phyloP scores from a whole-genome alignment of 1,140 invertebrate species.

The Vollenhovia emeryi region DNA sequence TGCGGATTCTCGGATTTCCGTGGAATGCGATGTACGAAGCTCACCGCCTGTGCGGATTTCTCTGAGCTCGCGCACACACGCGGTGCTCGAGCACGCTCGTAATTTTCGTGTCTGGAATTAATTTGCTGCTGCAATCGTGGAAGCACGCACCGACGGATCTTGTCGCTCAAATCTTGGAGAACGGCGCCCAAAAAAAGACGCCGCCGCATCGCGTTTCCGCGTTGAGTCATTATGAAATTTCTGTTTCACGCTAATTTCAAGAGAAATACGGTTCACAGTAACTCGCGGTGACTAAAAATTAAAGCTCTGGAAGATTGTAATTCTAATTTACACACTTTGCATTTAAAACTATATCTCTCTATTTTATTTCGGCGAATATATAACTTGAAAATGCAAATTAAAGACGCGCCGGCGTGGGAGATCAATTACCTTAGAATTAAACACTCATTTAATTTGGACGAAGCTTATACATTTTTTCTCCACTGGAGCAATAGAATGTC shows the following conservation, averaged over 20 bases:
- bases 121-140: not conserved
- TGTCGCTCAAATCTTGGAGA: not conserved
- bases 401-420: not conserved
- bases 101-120: constrained; percentile 45
- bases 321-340: not conserved
- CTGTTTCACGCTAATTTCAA: not conserved
- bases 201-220: not conserved
- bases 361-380: not conserved
- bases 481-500: not conserved
- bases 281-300: not conserved
- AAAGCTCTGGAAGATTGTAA: not conserved
- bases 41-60: not conserved
- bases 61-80: constrained; percentile 3
- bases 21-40: constrained; percentile 31
- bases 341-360: not conserved
- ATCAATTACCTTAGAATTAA: not conserved
- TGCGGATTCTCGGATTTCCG: constrained; percentile 40
- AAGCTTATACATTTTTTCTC: not conserved
- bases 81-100: not conserved
- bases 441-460: not conserved
- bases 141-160: not conserved
- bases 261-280: not conserved
- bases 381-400: not conserved
- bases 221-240: not conserved
- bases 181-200: not conserved